Base-by-base conservation (phyloP, 2,797 vertebrate species). In the Rhinella marina region DNA sequence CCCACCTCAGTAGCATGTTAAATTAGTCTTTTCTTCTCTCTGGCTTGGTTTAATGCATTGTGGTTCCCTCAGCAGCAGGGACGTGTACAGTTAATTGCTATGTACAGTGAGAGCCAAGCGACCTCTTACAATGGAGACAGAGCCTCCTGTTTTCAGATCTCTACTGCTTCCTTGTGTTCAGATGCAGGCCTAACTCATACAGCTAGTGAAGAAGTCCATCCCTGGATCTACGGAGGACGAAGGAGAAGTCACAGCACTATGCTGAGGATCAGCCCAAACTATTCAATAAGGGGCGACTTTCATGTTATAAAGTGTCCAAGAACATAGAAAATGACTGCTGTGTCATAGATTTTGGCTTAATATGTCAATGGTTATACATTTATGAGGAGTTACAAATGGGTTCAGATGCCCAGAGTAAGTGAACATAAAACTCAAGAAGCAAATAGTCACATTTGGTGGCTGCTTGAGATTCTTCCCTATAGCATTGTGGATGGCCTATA, bases 121-220 rank as follows among this genome's bases (percentile, higher is more conserved):
- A n/a, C 27, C 61, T 68, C 66, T 87, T 84, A 72, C 82, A 84
- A 72, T 76, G 70, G 29, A 64, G 84, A 61, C 7, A 23, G 52
- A 72, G 56, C 12, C 68, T 17, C 59, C 61, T 87, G 87, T 90
- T 87, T 84, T 90, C 88, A 91, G 90, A 88, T 91, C 90, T 90
- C 89, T 92, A 84, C 79, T 10, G 7, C 79, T 87, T 92, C 91
- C 91, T 92, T 87, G 89, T 90, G 88, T 90, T 91, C 87, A 89
- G 85, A 91, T 90, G 84, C 21, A 29, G 80, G 27, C 52, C 84
- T 77, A 86, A 32, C 77, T 73, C 59, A 27, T 13, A 50, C 29
- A 75, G 25, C 50, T 11, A 9, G 54, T 17, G 25, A 7, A 78
- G 62, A 32, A 17, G 27, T 25, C 52, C 32, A 54, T 78, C 17